Evolutionary conservation across 92 coral and sea anemone species (phyloP), one percentile per base, ranked within the genome.

Genomic region (Scolanthus callimorphus): DNA sequence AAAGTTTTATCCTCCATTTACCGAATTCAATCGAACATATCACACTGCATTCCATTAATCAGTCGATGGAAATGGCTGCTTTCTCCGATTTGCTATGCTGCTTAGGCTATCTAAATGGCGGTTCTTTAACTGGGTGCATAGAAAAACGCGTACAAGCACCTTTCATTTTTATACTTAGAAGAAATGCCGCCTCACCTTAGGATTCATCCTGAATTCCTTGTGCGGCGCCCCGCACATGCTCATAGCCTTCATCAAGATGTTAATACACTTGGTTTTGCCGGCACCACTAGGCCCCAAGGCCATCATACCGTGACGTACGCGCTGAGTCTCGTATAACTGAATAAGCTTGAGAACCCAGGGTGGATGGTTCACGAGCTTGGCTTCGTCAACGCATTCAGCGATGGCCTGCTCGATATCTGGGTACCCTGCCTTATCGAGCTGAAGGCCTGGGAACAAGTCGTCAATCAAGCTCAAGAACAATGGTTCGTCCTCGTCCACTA

Each of bases 221-320:
- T 94, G 99, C 2, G 90, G 90, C 30, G 66, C 82, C 0, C 99
- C 99, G 45, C 99, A 94, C 24, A 84, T 85, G 1, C 87, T 63
- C 99, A 94, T 94, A 53, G 99, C 99, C 45, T 94, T 94, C 84
- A 90, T 89, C 45, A 94, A 72, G 17, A 84, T 89, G 69, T 94
- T 52, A 20, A 94, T 94, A 64, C 99, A 94, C 57, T 94, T 88
- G n/a, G 96, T 92, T 71, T 92, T 92, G 25, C 98, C 98, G 25
- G 98, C 98, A 21, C 98, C 98, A 56, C 98, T 92, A 0, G 98
- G 98, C 2, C 98, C 98, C 56, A 92, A 69, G 10, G 98, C 96
- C 98, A 92, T 92, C 98, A 92, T 92, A 11, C 98, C 98, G 68
- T 92, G 98, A 11, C 98, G 86, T 8, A 92, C 98, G n/a, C 94